These are phyloP conservation scores for Yponomeuta cagnagella DNA, from an alignment of 2,888 invertebrate genomes.

Conservation along the genomic window DNA sequence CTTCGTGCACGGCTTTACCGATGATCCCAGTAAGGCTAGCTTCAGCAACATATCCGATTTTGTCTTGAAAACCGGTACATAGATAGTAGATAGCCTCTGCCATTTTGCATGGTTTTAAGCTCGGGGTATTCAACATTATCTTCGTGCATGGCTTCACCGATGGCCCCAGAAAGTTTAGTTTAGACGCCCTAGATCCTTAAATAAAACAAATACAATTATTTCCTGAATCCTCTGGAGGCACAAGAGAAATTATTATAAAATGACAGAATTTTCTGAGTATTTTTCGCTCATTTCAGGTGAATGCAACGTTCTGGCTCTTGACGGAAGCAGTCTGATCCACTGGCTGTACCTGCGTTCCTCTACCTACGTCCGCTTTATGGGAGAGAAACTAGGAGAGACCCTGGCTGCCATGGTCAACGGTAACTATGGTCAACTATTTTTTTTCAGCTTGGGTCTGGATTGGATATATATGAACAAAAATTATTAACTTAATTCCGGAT, in stretches of 20 bases:
- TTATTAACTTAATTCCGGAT: too few relatives aligned
- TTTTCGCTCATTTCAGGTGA: conserved; percentile 31
- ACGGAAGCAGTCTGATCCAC: conserved; percentile 55
- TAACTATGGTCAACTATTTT: conserved; percentile 24
- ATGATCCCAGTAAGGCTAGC: conserved; percentile 43
- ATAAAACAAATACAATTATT: too few relatives aligned
- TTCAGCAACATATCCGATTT: conserved; percentile 37
- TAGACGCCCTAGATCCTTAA: too few relatives aligned
- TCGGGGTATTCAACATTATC: conserved; percentile 28
- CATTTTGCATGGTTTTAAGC: too few relatives aligned
- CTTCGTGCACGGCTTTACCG: conserved; percentile 56
- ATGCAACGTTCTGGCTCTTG: conserved; percentile 53
- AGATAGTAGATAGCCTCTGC: too few relatives aligned
- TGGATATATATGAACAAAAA: too few relatives aligned
- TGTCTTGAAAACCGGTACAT: conserved; percentile 27
- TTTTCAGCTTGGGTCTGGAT: too few relatives aligned
- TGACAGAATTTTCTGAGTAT: too few relatives aligned
- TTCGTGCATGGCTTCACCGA: conserved; percentile 62
- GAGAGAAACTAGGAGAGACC: conserved; percentile 43
- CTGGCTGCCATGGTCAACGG: conserved; percentile 43
- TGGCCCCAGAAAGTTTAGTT: conserved; percentile 34
- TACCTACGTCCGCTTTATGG: conserved; percentile 58
- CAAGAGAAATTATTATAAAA: too few relatives aligned
- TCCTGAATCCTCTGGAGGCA: too few relatives aligned
- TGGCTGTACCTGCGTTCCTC: conserved; percentile 57